phyloP scores from a whole-genome alignment of 1,140 invertebrate genomes.

The Heliconius hermathena region DNA sequence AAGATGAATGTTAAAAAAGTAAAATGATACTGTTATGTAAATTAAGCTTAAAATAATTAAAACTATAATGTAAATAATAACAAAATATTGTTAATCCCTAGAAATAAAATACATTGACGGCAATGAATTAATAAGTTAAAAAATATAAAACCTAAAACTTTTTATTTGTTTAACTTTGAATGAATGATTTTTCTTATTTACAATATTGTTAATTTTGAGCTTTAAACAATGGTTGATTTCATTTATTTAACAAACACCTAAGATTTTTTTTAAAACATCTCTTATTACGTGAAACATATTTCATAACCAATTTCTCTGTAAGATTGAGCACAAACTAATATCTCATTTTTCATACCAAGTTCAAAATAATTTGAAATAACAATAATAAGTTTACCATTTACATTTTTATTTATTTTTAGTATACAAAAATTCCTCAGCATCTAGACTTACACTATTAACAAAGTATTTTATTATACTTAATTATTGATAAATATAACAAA shows the following conservation, averaged over 20 bases:
- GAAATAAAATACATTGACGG: background rate
- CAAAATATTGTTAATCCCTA: background rate
- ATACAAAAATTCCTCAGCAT: slow-evolving; percentile 17
- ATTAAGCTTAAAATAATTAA: slow-evolving; percentile 5
- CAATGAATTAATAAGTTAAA: background rate
- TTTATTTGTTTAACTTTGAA: background rate
- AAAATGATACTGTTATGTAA: background rate
- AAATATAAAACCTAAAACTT: background rate
- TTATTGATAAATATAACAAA: slow-evolving; percentile 29
- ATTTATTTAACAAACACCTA: background rate
- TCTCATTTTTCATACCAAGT: background rate
- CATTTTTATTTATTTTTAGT: background rate
- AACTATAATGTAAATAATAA: background rate
- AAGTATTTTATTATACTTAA: slow-evolving; percentile 8
- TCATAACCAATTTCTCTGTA: background rate
- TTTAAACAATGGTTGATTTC: background rate
- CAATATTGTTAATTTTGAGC: slow-evolving; percentile 1
- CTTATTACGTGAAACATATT: background rate
- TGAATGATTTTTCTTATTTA: background rate
- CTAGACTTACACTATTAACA: slow-evolving; percentile 31
- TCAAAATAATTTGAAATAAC: background rate
- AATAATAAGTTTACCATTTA: background rate
- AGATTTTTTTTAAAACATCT: background rate
- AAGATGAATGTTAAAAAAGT: background rate
- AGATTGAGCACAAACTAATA: slow-evolving; percentile 6